Conservation (phyloP, 1,140 invertebrate species). For the Aphidius ervi region DNA sequence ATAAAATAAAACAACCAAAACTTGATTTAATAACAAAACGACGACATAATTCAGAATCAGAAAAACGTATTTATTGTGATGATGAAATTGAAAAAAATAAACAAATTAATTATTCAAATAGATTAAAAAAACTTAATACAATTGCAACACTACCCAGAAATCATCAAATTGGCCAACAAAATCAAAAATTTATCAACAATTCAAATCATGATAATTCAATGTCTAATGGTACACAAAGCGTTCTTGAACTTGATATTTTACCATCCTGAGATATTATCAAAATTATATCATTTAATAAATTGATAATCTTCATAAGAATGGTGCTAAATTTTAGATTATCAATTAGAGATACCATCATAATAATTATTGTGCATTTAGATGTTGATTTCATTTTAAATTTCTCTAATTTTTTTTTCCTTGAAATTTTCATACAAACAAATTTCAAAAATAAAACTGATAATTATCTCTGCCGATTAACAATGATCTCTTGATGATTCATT, state of each 20-base stretch:
- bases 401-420: too few species aligned
- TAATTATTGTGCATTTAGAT: too few species aligned
- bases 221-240: slow-evolving; percentile 33
- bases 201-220: slow-evolving; percentile 39
- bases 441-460: too few species aligned
- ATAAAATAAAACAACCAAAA: slow-evolving; percentile 17
- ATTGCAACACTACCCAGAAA: slow-evolving; percentile 47
- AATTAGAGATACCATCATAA: too few species aligned
- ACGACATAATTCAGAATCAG: slow-evolving; percentile 48
- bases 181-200: slow-evolving; percentile 34
- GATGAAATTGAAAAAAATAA: slow-evolving; percentile 7
- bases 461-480: too few species aligned
- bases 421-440: too few species aligned
- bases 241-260: slow-evolving; percentile 45
- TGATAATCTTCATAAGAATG: too few species aligned
- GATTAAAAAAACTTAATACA: slow-evolving; percentile 39
- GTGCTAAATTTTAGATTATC: too few species aligned
- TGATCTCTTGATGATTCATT: neutral
- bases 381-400: too few species aligned
- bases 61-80: slow-evolving; percentile 39
- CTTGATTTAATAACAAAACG: slow-evolving; percentile 30
- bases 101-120: slow-evolving; percentile 5
- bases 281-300: too few species aligned
- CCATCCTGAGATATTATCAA: slow-evolving; percentile 43
- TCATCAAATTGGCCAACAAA: slow-evolving; percentile 24